A percentile compares a stretch with the other conserved stretches of the same genome.
phyloP scores from a whole-genome alignment of 1,140 invertebrate genomes.

The Saxidomus purpurata region DNA sequence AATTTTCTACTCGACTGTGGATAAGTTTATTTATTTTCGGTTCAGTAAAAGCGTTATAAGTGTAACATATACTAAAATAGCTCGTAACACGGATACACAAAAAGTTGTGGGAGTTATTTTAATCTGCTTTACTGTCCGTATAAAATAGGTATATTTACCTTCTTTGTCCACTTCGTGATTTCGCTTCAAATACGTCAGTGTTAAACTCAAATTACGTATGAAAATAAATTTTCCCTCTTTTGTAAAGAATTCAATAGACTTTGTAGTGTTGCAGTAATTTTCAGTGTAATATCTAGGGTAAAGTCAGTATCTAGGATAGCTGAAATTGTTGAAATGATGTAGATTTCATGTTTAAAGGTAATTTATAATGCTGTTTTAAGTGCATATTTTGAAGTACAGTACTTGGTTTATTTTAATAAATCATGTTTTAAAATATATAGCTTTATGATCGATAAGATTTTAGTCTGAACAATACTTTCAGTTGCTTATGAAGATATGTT shows the following conservation, averaged over 20 bases:
- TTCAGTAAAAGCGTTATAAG: too few relatives aligned
- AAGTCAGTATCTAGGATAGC: background rate
- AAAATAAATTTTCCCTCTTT: conserved; percentile 6
- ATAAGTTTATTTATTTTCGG: too few relatives aligned
- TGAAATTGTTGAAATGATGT: background rate
- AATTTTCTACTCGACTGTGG: too few relatives aligned
- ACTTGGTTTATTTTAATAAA: too few relatives aligned
- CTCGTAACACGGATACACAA: background rate
- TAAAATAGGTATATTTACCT: background rate
- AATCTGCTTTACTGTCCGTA: background rate
- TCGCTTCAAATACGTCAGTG: background rate
- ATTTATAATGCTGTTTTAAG: background rate
- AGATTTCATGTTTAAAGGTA: background rate
- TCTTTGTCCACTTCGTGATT: conserved; percentile 11
- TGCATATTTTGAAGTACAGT: too few relatives aligned
- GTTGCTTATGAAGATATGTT: too few relatives aligned
- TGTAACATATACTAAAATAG: too few relatives aligned
- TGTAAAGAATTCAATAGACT: background rate
- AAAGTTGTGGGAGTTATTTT: conserved; percentile 23
- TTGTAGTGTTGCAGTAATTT: background rate
- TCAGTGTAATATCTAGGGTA: conserved; percentile 15
- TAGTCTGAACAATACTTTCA: too few relatives aligned
- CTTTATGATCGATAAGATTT: too few relatives aligned
- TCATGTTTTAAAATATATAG: too few relatives aligned
- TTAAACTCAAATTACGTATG: background rate